Evolutionary conservation across 2,113 vertebrate species (phyloP), one percentile per base, ranked within the genome.

Genomic region (Falco punctatus): DNA sequence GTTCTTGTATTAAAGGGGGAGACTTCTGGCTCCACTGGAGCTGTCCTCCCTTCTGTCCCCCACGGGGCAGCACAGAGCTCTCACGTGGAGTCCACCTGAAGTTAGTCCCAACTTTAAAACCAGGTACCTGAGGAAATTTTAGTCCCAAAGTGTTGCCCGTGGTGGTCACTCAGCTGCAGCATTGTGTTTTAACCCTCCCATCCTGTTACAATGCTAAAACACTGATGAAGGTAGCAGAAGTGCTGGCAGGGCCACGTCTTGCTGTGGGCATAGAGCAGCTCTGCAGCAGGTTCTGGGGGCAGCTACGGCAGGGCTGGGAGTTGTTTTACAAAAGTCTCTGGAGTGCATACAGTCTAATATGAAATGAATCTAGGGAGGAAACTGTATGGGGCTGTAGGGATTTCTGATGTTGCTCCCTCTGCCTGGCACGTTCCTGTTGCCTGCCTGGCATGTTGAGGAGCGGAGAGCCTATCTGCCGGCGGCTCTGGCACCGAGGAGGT

Each of bases 381-480:
- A 4, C 28, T n/a, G 33, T 58, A n/a, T 65, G 32, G 57, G 67
- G 33, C 49, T 17, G 12, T 9, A 28, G 49, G 33, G 28, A 21
- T 88, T 79, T 65, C n/a, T 86, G 71, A 3, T 30, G n/a, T 65
- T 9, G 18, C 14, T 64, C 22, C 22, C 38, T 62, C n/a, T 19
- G 24, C 46, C 38, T 13, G 9, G 40, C 49, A 8, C 6, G 8
- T 15, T 10, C 0, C 0, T 33, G 65, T 48, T 55, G 22, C n/a
- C 40, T 81, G 67, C 38, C 35, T 1, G 1, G 57, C 5, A 1
- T 1, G 1, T 5, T 21, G 0, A 0, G 83, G 42, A 75, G 57
- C 0, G 0, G 32, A 38, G 66, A 72, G 13, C 72, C 62, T 10
- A 11, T 40, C 35, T n/a, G 40, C 42, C 0, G 0, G 62, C n/a